Evolutionary conservation across 2,113 vertebrate species (phyloP), one percentile per base, ranked within the genome.

Genomic region (Polypterus senegalus): DNA sequence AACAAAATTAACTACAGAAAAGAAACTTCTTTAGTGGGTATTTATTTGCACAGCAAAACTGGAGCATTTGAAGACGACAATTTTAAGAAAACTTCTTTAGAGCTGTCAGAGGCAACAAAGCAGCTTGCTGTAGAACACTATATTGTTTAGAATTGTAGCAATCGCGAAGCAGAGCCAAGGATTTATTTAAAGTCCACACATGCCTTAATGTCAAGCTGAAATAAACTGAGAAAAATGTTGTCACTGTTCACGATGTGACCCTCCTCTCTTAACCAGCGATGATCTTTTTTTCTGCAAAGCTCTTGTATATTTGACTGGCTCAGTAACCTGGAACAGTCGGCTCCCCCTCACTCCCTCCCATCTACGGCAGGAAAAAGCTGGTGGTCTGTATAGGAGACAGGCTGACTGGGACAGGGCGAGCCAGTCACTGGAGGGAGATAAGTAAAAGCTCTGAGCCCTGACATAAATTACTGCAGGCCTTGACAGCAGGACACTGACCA

Each of bases 401-500:
- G 72, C 82, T 84, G 86, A 80, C 89, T 89, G 84, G 83, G 80
- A 73, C 65, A 0, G 66, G 73, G 80, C 46, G 67, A 80, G 78
- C 73, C 74, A 77, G 72, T 75, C 59, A 70, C 81, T 83, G 74
- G 64, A 63, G 74, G 77, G 77, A 89, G 90, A 92, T 93, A 93
- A 92, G 89, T 88, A 76, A 79, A 87, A 86, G 85, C 88, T 85
- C 81, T 85, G 84, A 81, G 80, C 84, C 61, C 71, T 81, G 87
- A 89, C 89, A 90, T 93, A 89, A 91, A 92, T 92, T 89, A 92
- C 86, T 87, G 74, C 71, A 80, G 83, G 83, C 89, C 86, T 86
- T 90, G 89, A 90, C 86, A 87, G 84, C 76, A 81, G 88, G 87
- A 94, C 89, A 88, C 78, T 92, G 86, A 91, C 83, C 92, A 93